phyloP scores from a whole-genome alignment of 1,140 invertebrate species.

The Drosophila jambulina region DNA sequence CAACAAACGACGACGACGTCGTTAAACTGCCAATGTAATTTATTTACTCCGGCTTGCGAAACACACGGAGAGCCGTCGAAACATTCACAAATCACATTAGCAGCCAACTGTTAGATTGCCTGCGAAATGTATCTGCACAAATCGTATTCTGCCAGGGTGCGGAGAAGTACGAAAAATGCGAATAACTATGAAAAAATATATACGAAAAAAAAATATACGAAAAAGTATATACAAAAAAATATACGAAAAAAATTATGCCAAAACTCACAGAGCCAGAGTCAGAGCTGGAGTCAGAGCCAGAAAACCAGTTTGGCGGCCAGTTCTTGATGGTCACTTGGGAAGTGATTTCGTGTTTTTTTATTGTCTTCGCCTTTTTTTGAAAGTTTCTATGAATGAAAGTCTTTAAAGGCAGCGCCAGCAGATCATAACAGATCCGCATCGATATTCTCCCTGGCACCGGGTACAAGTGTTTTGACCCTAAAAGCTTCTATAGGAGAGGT shows the following conservation, averaged over 20 bases:
- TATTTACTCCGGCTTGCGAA: constrained; percentile 75
- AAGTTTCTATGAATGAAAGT: constrained; percentile 82
- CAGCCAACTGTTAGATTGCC: constrained; percentile 66
- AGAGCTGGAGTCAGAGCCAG: constrained; percentile 6
- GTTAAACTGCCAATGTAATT: constrained; percentile 78
- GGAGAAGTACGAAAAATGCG: constrained; percentile 26
- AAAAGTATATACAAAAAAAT: constrained; percentile 5
- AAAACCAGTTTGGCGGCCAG: constrained; percentile 62
- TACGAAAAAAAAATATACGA: constrained; percentile 17
- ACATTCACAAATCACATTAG: constrained; percentile 49
- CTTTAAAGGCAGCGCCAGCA: constrained; percentile 28
- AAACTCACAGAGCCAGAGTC: constrained; percentile 7
- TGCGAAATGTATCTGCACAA: constrained; percentile 58
- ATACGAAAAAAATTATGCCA: constrained; percentile 29
- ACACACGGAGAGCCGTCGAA: constrained; percentile 41
- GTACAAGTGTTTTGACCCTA: constrained; percentile 45
- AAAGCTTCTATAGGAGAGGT: background rate
- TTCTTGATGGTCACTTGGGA: constrained; percentile 68
- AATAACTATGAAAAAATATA: constrained; percentile 21
- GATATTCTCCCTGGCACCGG: constrained; percentile 10
- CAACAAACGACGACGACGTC: constrained; percentile 45
- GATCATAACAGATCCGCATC: constrained; percentile 62
- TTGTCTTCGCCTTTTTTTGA: constrained; percentile 40
- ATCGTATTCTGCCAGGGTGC: constrained; percentile 48
- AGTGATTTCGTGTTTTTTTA: constrained; percentile 25